phyloP scores from a whole-genome alignment of 1,140 invertebrate genomes.

The Drosophila pseudoananassae region DNA sequence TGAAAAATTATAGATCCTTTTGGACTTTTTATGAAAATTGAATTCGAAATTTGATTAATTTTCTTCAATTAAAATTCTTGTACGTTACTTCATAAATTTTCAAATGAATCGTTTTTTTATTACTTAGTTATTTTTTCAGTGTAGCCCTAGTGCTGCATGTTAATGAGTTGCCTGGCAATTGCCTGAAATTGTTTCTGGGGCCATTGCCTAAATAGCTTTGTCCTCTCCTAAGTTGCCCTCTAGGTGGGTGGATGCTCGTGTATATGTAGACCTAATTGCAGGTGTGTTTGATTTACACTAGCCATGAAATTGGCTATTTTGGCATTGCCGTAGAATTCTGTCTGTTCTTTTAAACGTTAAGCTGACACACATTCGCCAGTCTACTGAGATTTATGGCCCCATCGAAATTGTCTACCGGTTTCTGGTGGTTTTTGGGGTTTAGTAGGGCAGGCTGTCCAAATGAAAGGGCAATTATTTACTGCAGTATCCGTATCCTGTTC shows the following conservation, averaged over 20 bases:
- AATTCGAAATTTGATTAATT: neutral
- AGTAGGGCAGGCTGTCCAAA: conserved; percentile 10
- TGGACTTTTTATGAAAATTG: neutral
- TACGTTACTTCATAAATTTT: neutral
- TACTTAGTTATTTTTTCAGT: neutral
- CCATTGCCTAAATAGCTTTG: conserved; percentile 50
- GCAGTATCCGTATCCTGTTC: conserved; percentile 47
- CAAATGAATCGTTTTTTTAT: neutral
- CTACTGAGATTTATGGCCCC: conserved; percentile 65
- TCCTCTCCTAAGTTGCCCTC: conserved; percentile 15
- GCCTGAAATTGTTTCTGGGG: conserved; percentile 66
- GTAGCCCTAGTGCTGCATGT: conserved; percentile 50
- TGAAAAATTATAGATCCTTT: neutral
- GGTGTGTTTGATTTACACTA: conserved; percentile 78
- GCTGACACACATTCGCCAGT: conserved; percentile 65
- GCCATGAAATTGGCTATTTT: conserved; percentile 76
- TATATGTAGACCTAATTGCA: conserved; percentile 59
- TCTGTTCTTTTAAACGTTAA: conserved; percentile 62
- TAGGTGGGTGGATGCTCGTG: conserved; percentile 3
- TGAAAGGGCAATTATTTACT: conserved; percentile 71
- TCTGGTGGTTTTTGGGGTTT: neutral
- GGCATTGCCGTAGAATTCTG: conserved; percentile 62
- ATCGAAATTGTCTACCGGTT: conserved; percentile 52
- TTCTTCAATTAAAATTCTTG: neutral
- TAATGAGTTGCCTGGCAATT: conserved; percentile 73